Evolutionary conservation across 2,888 invertebrate genomes (phyloP).

Genomic region (Agriopis aurantiaria): DNA sequence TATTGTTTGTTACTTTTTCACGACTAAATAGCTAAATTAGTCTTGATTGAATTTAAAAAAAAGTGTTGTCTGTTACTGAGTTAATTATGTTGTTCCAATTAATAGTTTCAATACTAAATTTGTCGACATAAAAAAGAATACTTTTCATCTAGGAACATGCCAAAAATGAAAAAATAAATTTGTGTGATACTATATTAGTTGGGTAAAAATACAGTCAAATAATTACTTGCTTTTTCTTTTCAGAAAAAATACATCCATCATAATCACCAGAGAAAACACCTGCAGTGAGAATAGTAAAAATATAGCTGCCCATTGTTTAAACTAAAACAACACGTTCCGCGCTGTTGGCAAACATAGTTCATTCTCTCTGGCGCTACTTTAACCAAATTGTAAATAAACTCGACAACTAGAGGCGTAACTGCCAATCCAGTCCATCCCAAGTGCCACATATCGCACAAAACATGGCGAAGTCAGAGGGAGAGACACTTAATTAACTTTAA

Average conservation of each 20-base stretch:
- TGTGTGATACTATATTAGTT: neutral
- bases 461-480: slow-evolving; percentile 57
- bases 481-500: slow-evolving; percentile 78
- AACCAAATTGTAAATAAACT: slow-evolving; percentile 52
- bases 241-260: slow-evolving; percentile 2
- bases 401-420: slow-evolving; percentile 53
- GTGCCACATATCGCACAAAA: slow-evolving; percentile 65
- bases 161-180: too few relatives aligned
- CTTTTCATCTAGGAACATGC: too few relatives aligned
- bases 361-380: slow-evolving; percentile 45
- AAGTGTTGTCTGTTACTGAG: too few relatives aligned
- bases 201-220: neutral
- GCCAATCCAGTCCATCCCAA: slow-evolving; percentile 61
- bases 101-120: too few relatives aligned
- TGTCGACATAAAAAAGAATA: too few relatives aligned
- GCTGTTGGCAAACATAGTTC: slow-evolving; percentile 36
- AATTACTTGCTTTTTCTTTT: neutral
- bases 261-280: slow-evolving; percentile 9
- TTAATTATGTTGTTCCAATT: too few relatives aligned
- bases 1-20: too few relatives aligned
- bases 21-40: too few relatives aligned
- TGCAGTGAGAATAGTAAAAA: slow-evolving; percentile 12
- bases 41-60: too few relatives aligned
- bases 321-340: slow-evolving; percentile 18
- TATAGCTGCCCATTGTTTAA: slow-evolving; percentile 8